phyloP scores from a whole-genome alignment of 2,113 vertebrate species.

The Siniperca knerii region DNA sequence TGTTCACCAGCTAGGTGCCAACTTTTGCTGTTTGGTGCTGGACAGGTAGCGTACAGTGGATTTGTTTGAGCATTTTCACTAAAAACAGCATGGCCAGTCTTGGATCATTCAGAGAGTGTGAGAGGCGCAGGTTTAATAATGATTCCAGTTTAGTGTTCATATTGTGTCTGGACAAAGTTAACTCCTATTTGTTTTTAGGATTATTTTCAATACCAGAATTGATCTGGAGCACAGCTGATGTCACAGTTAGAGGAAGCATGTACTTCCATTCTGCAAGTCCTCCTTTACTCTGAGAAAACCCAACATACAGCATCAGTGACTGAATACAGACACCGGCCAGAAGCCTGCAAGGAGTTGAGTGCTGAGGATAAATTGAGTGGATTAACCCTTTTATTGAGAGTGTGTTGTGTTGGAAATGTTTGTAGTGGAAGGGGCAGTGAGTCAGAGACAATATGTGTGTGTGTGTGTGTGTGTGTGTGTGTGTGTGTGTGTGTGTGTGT shows the following conservation, averaged over 20 bases:
- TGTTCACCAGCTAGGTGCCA: no score
- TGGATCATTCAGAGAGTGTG: no score
- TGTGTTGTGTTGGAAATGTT: neutral
- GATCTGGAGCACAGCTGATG: no score
- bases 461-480: neutral
- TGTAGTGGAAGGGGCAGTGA: slow-evolving; percentile 9
- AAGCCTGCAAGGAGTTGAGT: neutral
- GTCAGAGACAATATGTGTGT: neutral
- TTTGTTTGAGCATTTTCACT: neutral
- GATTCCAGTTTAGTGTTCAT: no score
- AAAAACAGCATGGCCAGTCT: neutral
- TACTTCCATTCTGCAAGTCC: neutral
- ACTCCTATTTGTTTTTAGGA: neutral
- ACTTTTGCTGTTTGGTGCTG: no score
- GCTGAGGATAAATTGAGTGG: neutral
- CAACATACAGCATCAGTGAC: neutral
- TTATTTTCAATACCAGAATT: neutral
- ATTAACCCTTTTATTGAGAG: neutral
- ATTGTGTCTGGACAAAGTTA: no score
- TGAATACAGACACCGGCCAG: neutral
- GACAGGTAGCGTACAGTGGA: no score
- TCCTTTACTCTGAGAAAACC: neutral
- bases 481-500: slow-evolving; percentile 23
- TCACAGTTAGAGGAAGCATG: neutral
- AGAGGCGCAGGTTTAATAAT: no score